Base-by-base conservation (phyloP, 1,140 invertebrate genomes). In the Drosophila leontia region DNA sequence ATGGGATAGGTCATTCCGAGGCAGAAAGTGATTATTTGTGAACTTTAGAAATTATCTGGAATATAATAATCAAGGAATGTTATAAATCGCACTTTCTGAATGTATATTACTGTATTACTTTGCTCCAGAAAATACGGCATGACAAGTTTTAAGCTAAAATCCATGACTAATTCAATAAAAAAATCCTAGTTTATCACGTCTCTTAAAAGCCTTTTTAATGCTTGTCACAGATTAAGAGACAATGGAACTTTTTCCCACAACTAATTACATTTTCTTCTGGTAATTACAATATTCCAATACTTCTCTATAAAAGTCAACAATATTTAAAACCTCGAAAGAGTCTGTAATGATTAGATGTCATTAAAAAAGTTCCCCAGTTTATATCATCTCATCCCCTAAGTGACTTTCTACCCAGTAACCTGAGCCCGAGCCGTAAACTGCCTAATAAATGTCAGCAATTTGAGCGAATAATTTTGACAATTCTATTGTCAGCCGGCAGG, bases 371-470 rank as follows among this genome's bases (percentile, higher is more conserved):
- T 29, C 12, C 4, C 13, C 37, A 19, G n/a, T 47, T 13, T 23
- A 50, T 60, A 51, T 71, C 55, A 51, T 72, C 59, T 63, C 35
- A 68, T 64, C 44, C 35, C 56, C 39, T 76, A 55, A 63, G 41
- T 53, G 34, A 45, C 44, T 60, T 70, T 68, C 76, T 61, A 39
- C 45, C 41, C 44, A 50, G 45, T 68, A 57, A 57, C 63, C 68
- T 56, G 64, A 80, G 67, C 37, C 58, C 42, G 15, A 35, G 45
- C 62, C 58, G 55, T 70, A 70, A 70, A 50, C 67, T 51, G 45
- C 39, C 72, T 84, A 90, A 90, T 82, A 90, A 88, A 88, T 90
- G 81, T 88, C 75, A 64, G 75, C 75, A 69, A 82, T 88, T 88
- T 79, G 70, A 62, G 71, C 71, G 68, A 90, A 90, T 90, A 84